phyloP scores from a whole-genome alignment of 2,888 invertebrate genomes.

The Lithophane semibrunnea region DNA sequence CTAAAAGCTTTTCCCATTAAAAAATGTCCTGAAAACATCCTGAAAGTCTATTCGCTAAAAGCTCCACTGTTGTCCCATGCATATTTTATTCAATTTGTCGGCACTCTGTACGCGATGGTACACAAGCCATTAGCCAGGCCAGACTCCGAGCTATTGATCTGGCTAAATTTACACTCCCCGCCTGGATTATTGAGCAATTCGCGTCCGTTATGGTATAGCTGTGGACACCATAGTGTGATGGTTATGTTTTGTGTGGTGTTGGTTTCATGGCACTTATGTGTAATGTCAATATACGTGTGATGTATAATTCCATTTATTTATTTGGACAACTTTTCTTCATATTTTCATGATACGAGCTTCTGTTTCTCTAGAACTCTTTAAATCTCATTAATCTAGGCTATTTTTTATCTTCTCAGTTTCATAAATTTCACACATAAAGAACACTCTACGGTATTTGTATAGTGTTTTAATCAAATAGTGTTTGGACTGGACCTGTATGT shows the following conservation, averaged over 20 bases:
- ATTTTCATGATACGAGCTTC: too few relatives aligned
- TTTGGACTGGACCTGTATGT: not conserved
- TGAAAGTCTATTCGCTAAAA: slow-evolving; percentile 44
- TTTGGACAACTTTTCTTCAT: too few relatives aligned
- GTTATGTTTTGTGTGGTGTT: slow-evolving; percentile 8
- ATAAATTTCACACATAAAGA: not conserved
- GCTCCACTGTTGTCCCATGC: slow-evolving; percentile 20
- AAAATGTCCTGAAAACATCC: slow-evolving; percentile 16
- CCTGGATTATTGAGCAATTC: slow-evolving; percentile 72
- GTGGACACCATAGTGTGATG: slow-evolving; percentile 29
- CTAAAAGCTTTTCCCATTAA: slow-evolving; percentile 30
- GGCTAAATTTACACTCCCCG: slow-evolving; percentile 76
- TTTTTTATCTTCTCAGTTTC: too few relatives aligned
- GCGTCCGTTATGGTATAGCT: slow-evolving; percentile 75
- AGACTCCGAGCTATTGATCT: slow-evolving; percentile 83
- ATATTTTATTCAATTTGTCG: slow-evolving; percentile 52
- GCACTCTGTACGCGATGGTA: slow-evolving; percentile 57
- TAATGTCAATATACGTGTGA: not conserved
- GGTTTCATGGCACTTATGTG: not conserved
- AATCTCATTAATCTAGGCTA: too few relatives aligned
- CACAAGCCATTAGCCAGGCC: slow-evolving; percentile 74
- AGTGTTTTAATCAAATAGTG: slow-evolving; percentile 6
- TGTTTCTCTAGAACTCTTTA: too few relatives aligned
- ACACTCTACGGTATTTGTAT: not conserved
- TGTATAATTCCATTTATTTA: too few relatives aligned